These are phyloP conservation scores for Chascanopsetta lugubris DNA, from an alignment of 2,113 vertebrate genomes.

Conservation along the genomic window DNA sequence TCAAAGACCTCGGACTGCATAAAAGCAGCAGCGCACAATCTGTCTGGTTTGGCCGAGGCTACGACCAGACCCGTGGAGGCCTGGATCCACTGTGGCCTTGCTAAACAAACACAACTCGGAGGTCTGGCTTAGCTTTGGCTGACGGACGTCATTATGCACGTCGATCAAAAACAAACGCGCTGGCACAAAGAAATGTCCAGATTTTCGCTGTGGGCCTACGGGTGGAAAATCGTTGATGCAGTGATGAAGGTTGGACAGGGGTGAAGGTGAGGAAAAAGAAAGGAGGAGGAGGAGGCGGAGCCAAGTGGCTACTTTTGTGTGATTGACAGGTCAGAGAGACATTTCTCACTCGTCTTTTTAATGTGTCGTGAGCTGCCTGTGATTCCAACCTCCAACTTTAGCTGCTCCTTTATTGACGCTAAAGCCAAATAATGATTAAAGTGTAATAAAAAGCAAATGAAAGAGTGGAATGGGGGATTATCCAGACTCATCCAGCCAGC, in stretches of 20 bases:
- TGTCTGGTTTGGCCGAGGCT: constrained; percentile 35
- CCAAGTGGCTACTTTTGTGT: background rate
- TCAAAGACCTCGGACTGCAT: constrained; percentile 13
- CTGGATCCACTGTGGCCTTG: constrained; percentile 46
- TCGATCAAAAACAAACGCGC: constrained; percentile 67
- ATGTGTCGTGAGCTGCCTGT: background rate
- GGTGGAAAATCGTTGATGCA: constrained; percentile 53
- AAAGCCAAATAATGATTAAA: constrained; percentile 6
- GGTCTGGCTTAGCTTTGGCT: constrained; percentile 65
- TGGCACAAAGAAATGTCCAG: constrained; percentile 41
- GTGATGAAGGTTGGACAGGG: background rate
- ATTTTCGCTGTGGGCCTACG: constrained; percentile 26
- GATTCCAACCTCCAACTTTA: background rate
- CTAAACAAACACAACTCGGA: constrained; percentile 67
- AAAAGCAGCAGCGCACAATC: constrained; percentile 38
- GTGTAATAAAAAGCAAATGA: background rate
- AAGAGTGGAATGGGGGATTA: constrained; percentile 23
- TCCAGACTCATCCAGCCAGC: constrained; percentile 20
- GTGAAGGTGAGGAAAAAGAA: constrained; percentile 6
- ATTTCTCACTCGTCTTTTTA: background rate
- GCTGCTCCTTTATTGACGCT: background rate
- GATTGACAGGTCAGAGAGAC: too few relatives aligned
- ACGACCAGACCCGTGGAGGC: constrained; percentile 24
- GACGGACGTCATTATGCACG: constrained; percentile 54
- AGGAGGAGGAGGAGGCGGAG: background rate